phyloP scores from a whole-genome alignment of 2,797 vertebrate genomes.

The Pipistrellus pipistrellus region DNA sequence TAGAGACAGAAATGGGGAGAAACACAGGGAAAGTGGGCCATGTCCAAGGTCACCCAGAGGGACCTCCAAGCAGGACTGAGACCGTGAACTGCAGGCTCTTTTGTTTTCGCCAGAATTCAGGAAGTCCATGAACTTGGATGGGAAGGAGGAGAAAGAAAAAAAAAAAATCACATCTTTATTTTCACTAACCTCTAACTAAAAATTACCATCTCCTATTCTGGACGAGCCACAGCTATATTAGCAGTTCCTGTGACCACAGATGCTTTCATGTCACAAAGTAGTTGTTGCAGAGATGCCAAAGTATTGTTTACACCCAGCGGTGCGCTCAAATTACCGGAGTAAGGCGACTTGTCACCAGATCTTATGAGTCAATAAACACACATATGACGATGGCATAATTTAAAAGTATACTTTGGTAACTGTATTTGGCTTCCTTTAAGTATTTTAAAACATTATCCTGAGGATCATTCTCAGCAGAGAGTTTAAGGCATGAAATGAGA shows the following conservation, averaged over 20 bases:
- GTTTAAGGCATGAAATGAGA: not conserved
- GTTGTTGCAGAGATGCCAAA: conserved; percentile 48
- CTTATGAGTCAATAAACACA: conserved; percentile 35
- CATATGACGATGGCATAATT: not conserved
- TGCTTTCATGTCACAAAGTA: conserved; percentile 39
- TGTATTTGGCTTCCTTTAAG: not conserved
- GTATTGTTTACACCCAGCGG: conserved; percentile 39
- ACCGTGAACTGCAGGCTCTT: not conserved
- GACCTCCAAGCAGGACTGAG: not conserved
- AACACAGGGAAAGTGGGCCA: not conserved
- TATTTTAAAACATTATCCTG: conserved; percentile 10
- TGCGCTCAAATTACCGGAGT: conserved; percentile 22
- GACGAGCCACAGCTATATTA: not conserved
- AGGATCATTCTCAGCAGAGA: not conserved
- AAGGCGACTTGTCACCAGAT: conserved; percentile 9
- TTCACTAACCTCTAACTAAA: not conserved
- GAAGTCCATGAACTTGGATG: not conserved
- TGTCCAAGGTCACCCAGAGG: not conserved
- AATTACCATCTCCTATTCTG: conserved; percentile 3
- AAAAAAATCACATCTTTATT: not conserved
- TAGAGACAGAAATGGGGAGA: not conserved
- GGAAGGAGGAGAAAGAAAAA: not conserved
- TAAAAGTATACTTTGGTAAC: conserved; percentile 18
- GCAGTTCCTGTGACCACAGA: not conserved
- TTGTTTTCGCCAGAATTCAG: not conserved